These are phyloP conservation scores for Zelostemma sp. DNA, from an alignment of 1,140 invertebrate genomes.

Conservation along the genomic window DNA sequence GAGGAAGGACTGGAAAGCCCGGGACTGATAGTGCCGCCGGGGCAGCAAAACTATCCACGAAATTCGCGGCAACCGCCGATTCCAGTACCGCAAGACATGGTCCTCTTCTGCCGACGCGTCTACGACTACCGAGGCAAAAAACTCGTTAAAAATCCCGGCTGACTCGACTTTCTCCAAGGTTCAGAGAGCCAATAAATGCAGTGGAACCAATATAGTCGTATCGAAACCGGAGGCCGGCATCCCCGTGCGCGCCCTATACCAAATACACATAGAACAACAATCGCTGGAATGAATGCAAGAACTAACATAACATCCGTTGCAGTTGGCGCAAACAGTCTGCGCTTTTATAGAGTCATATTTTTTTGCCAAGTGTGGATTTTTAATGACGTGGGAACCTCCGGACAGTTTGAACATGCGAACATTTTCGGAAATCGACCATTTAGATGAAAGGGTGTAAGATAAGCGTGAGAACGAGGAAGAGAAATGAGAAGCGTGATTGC, in stretches of 20 bases:
- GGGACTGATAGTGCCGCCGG: conserved; percentile 73
- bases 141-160: conserved; percentile 79
- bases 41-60: conserved; percentile 70
- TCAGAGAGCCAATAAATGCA: conserved; percentile 51
- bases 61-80: conserved; percentile 76
- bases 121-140: conserved; percentile 93
- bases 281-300: conserved; percentile 13
- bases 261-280: conserved; percentile 27
- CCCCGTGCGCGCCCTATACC: conserved; percentile 39
- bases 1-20: conserved; percentile 74
- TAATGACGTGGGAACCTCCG: conserved; percentile 50
- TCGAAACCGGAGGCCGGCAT: conserved; percentile 60
- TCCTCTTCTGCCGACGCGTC: conserved; percentile 93
- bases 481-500: not conserved
- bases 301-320: conserved; percentile 15
- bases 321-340: conserved; percentile 17
- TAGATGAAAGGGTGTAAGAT: conserved; percentile 24
- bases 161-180: conserved; percentile 66
- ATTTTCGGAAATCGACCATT: conserved; percentile 41
- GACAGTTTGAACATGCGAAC: conserved; percentile 56
- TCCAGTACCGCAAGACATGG: conserved; percentile 84
- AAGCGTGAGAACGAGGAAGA: conserved; percentile 21
- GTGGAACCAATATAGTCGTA: conserved; percentile 43
- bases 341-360: conserved; percentile 64
- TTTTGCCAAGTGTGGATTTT: conserved; percentile 62